These are phyloP conservation scores for Rhagophthalmus giganteus DNA, from an alignment of 2,888 invertebrate genomes.

Conservation along the genomic window DNA sequence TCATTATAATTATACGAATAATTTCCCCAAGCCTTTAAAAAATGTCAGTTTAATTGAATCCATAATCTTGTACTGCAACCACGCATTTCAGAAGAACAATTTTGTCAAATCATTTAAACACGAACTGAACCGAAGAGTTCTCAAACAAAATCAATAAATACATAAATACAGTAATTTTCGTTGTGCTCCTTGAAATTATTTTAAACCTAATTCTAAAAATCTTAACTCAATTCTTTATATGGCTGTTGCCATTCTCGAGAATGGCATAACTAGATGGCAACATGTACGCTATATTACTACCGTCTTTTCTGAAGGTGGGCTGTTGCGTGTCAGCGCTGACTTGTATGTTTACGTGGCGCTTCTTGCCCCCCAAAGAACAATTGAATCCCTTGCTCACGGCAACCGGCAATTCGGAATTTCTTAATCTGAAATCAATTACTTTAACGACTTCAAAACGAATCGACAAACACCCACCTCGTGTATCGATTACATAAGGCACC, in stretches of 20 bases:
- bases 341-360: conserved; percentile 63
- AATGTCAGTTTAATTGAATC: too few relatives aligned
- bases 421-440: conserved; percentile 54
- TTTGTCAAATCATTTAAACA: too few relatives aligned
- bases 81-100: too few relatives aligned
- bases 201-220: background rate
- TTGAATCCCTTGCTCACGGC: conserved; percentile 74
- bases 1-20: too few relatives aligned
- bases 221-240: conserved; percentile 22
- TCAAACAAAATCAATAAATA: too few relatives aligned
- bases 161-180: too few relatives aligned
- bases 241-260: conserved; percentile 47
- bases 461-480: conserved; percentile 77
- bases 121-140: too few relatives aligned
- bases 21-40: too few relatives aligned
- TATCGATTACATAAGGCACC: conserved; percentile 79
- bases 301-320: conserved; percentile 60
- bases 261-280: conserved; percentile 59
- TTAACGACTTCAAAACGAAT: too few relatives aligned
- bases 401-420: conserved; percentile 71
- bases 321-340: conserved; percentile 58
- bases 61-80: too few relatives aligned
- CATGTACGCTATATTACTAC: conserved; percentile 59
- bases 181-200: too few relatives aligned
- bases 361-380: conserved; percentile 84